Evolutionary conservation across 1,140 invertebrate genomes (phyloP), one percentile per base, ranked within the genome.

Genomic region (Heliconius eleuchia): DNA sequence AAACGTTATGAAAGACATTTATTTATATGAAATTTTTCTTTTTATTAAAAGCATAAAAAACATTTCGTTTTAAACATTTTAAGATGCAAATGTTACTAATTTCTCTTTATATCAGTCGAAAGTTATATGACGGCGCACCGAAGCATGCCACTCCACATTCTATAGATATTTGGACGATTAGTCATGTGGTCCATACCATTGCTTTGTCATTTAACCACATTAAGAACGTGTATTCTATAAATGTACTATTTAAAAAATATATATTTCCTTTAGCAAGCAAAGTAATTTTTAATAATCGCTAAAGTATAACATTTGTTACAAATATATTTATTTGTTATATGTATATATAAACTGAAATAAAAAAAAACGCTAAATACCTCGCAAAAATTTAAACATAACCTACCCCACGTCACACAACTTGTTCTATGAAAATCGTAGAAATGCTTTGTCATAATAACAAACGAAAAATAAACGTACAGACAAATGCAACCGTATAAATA

Each of bases 161-260:
- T 30, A 66, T 60, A 66, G 60, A 66, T 66, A 30, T 66, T 66
- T 66, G 11, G 60, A 16, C 27, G 60, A 66, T 66, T 66, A 66
- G 11, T 66, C 60, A 66, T 66, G 60, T 27, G 57, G n/a, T 30
- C 60, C 60, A 66, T 66, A 66, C 27, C 5, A 66, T 60, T 27
- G 60, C 60, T 66, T 13, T 30, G 60, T 66, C 60, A 66, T 66
- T 27, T 30, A 66, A 66, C 7, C 55, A 60, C 60, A 30, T 30
- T 66, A 6, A 27, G 27, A 66, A 66, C 13, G 11, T n/a, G 23
- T 30, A 3, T 16, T 23, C 1, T 16, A 16, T 11, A 27, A 27
- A 66, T 66, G 27, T 66, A 30, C 2, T 23, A 57, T 23, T 23
- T 23, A 23, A 23, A 23, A 57, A 23, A 7, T 9, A 9, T n/a